These are phyloP conservation scores for Chlorospingus semifuscus DNA, from an alignment of 2,797 vertebrate species.

Conservation along the genomic window DNA sequence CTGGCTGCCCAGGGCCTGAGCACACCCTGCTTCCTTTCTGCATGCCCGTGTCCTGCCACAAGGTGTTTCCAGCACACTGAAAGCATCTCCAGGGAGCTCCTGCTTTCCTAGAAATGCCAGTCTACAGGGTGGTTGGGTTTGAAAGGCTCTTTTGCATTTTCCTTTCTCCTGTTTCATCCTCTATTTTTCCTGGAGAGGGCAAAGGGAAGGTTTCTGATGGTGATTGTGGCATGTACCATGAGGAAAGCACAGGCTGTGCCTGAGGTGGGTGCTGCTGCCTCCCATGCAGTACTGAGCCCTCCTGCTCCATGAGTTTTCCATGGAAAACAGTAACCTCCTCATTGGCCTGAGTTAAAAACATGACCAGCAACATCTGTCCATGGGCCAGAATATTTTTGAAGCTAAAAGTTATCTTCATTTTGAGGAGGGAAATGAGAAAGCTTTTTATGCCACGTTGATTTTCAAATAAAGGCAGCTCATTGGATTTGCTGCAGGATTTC, in stretches of 20 bases:
- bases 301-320: background rate
- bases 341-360: background rate
- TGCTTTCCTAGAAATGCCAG: background rate
- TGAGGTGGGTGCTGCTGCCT: background rate
- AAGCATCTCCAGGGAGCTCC: background rate
- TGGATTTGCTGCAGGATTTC: constrained; percentile 1
- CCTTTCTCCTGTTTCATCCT: background rate
- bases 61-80: background rate
- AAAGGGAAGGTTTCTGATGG: background rate
- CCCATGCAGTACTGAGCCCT: background rate
- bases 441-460: background rate
- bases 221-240: fast-evolving
- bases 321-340: background rate
- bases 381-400: background rate
- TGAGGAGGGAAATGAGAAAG: background rate
- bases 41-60: fast-evolving
- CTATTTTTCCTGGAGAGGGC: fast-evolving
- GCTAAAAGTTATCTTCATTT: background rate
- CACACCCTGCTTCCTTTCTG: fast-evolving
- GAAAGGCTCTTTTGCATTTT: background rate
- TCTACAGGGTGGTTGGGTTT: background rate
- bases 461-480: background rate
- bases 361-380: background rate
- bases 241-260: background rate
- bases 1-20: background rate